Evolutionary conservation across 2,113 vertebrate genomes (phyloP), one percentile per base, ranked within the genome.

Genomic region (Corydoras sp.): DNA sequence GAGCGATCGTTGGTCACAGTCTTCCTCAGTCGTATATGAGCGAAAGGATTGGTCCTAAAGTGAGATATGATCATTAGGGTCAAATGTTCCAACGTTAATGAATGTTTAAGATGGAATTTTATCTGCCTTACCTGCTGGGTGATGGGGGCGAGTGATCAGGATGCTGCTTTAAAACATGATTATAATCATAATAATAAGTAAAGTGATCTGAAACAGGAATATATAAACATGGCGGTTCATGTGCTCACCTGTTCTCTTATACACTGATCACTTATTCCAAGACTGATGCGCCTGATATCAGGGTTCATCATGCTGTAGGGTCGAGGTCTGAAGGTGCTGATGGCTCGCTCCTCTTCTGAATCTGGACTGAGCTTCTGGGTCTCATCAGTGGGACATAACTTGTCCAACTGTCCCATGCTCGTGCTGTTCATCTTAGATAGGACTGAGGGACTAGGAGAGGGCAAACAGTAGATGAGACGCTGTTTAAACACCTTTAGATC

Each of bases 1-100:
- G 92, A 93, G 72, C 92, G 90, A 76, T 93, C 92, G 9, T 93
- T 92, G 74, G 92, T 93, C 78, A 93, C 86, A 0, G 92, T 93
- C 79, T 85, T 91, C 85, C 89, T 89, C 78, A 93, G 91, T 13
- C 88, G 87, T 49, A 93, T 71, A 54, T 92, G 91, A 15, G 92
- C 88, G 54, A 93, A 93, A 0, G 92, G 92, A 74, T 93, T 93
- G 58, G 72, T 75, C 83, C 92, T 92, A 74, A 79, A n/a, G 13
- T 32, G 48, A 48, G 55, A 69, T 24, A 58, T 10, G 31, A 56
- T 61, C 6, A 43, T 71, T 61, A 66, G 29, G 18, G 48, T 30
- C 4, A 11, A 30, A 30, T 29, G 48, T 29, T 29, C 3, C n/a
- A 10, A 59, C n/a, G 60, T 43, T 43, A 43, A 43, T 43, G 35